phyloP scores from a whole-genome alignment of 2,113 vertebrate species.

The Aptenodytes patagonicus region DNA sequence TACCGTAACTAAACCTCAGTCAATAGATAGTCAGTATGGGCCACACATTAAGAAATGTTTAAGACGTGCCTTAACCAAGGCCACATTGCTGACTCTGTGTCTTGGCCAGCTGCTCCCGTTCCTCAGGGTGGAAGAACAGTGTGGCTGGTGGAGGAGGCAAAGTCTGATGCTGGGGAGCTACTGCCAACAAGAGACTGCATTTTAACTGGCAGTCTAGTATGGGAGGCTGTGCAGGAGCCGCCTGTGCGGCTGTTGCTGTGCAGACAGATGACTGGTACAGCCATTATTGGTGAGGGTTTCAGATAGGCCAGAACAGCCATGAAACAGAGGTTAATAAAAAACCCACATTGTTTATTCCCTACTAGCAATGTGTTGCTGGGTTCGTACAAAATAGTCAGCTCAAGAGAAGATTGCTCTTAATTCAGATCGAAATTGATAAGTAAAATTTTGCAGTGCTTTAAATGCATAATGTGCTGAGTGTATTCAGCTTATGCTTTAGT shows the following conservation, averaged over 20 bases:
- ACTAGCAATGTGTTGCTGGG: fast-evolving
- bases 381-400: background rate
- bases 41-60: background rate
- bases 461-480: background rate
- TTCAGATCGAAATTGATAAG: background rate
- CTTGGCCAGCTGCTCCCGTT: background rate
- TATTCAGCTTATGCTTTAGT: background rate
- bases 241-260: background rate
- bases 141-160: background rate
- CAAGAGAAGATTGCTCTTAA: background rate
- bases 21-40: background rate
- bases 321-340: background rate
- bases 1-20: background rate
- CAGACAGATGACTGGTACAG: background rate
- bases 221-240: background rate
- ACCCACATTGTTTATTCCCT: background rate
- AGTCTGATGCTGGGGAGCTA: background rate
- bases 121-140: background rate
- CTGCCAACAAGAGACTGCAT: background rate
- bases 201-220: background rate
- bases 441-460: constrained; percentile 2
- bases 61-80: background rate
- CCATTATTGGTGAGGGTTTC: background rate
- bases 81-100: fast-evolving
- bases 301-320: background rate